Conservation (phyloP, 2,888 invertebrate genomes). For the Metalampra italica region DNA sequence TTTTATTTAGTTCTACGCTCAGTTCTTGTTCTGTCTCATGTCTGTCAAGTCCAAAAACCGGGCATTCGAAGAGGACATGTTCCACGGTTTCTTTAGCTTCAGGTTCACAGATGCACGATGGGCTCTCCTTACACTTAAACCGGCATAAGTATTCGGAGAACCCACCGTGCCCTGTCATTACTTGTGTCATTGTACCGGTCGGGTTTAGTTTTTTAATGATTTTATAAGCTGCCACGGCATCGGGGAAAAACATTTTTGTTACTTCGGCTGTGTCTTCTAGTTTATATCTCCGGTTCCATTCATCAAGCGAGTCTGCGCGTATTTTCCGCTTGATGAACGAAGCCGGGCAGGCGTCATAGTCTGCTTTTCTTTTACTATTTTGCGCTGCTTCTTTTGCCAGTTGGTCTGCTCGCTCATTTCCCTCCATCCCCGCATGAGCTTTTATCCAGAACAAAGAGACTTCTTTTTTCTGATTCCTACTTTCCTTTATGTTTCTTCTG, state of each 20-base stretch:
- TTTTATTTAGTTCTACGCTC: neutral
- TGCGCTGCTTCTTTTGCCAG: neutral
- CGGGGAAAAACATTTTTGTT: conserved; percentile 10
- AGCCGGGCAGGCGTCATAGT: neutral
- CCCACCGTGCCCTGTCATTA: neutral
- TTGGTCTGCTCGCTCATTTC: neutral
- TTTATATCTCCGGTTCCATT: conserved; percentile 9
- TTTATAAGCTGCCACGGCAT: conserved; percentile 1
- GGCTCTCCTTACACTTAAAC: neutral
- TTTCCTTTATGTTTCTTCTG: neutral
- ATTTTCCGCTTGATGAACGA: conserved; percentile 5
- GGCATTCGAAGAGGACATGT: neutral
- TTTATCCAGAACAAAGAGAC: neutral
- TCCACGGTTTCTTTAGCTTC: neutral
- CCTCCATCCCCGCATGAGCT: neutral
- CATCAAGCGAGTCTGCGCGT: conserved; percentile 1
- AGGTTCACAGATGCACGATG: neutral
- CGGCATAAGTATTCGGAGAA: neutral
- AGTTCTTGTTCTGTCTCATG: neutral
- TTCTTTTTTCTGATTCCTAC: too few species aligned
- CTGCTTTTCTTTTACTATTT: neutral
- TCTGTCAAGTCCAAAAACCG: neutral
- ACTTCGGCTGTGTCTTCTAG: neutral
- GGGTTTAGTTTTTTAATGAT: neutral
- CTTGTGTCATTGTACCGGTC: neutral